Conservation (phyloP, 2,888 invertebrate genomes). For the Troglohyphantes excavatus region DNA sequence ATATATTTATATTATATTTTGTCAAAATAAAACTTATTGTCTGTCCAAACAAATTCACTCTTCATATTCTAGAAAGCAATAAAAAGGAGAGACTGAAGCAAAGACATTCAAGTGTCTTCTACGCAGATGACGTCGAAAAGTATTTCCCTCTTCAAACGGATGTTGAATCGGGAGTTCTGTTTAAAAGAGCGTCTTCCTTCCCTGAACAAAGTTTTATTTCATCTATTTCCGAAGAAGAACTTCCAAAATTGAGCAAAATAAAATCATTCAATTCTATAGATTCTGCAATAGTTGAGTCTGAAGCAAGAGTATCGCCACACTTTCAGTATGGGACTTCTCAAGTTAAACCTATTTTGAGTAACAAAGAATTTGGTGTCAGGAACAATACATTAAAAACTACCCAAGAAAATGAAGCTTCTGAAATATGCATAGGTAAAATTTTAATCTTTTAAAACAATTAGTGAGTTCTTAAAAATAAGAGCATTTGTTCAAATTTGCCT, state of each 20-base stretch:
- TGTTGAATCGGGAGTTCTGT: neutral
- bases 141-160: neutral
- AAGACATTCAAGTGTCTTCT: conserved; percentile 4
- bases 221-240: neutral
- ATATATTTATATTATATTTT: no score
- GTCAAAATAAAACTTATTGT: no score
- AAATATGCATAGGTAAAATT: conserved; percentile 27
- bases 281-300: neutral
- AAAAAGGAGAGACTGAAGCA: neutral
- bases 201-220: neutral
- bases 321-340: neutral
- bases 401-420: conserved; percentile 7
- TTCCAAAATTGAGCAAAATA: conserved; percentile 2
- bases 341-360: neutral
- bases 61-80: neutral
- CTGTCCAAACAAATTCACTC: no score
- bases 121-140: conserved; percentile 27
- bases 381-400: neutral
- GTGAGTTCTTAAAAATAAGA: neutral
- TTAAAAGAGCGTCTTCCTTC: conserved; percentile 11
- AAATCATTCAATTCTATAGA: conserved; percentile 14
- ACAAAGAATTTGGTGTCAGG: neutral
- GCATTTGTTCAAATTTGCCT: neutral
- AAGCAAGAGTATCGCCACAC: neutral
- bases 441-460: neutral